Evolutionary conservation across 2,888 invertebrate species (phyloP).

Genomic region (Phoenoteleia sp.): DNA sequence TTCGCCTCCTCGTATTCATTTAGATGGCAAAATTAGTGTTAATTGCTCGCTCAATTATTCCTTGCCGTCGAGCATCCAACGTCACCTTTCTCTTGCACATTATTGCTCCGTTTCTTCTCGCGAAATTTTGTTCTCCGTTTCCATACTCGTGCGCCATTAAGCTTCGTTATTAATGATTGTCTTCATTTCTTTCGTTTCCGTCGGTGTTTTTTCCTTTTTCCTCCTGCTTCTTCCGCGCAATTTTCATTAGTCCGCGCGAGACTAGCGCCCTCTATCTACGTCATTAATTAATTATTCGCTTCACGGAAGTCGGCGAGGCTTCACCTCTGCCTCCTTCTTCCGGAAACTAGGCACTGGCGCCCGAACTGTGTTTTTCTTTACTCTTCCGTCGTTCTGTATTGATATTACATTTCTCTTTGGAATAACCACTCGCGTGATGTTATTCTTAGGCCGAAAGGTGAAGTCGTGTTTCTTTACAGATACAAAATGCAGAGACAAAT

Average conservation of each 20-base stretch:
- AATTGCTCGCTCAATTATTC: constrained; percentile 73
- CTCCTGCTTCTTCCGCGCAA: constrained; percentile 34
- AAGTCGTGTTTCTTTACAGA: not conserved
- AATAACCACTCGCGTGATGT: constrained; percentile 58
- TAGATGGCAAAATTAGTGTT: constrained; percentile 66
- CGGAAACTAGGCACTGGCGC: constrained; percentile 32
- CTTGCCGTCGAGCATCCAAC: constrained; percentile 62
- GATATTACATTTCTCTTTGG: constrained; percentile 57
- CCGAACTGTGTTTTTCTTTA: constrained; percentile 54
- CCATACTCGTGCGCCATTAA: constrained; percentile 65
- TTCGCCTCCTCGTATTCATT: constrained; percentile 59
- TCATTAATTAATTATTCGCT: constrained; percentile 71
- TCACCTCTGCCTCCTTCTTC: constrained; percentile 15
- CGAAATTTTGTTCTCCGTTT: constrained; percentile 57
- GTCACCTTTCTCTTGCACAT: constrained; percentile 55
- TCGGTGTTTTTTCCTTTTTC: constrained; percentile 21
- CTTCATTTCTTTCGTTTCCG: constrained; percentile 61
- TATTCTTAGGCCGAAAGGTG: too few relatives aligned
- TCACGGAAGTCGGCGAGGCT: constrained; percentile 45
- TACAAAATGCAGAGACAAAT: not conserved
- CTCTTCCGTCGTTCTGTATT: constrained; percentile 46
- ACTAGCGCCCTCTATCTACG: constrained; percentile 34
- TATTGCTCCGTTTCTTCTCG: constrained; percentile 60
- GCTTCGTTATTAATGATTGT: constrained; percentile 72
- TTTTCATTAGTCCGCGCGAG: constrained; percentile 62